Percentiles rank a stretch among this genome's conserved stretches.
These are phyloP conservation scores for Paralvinella palmiformis DNA, from an alignment of 1,140 invertebrate species.

Conservation along the genomic window DNA sequence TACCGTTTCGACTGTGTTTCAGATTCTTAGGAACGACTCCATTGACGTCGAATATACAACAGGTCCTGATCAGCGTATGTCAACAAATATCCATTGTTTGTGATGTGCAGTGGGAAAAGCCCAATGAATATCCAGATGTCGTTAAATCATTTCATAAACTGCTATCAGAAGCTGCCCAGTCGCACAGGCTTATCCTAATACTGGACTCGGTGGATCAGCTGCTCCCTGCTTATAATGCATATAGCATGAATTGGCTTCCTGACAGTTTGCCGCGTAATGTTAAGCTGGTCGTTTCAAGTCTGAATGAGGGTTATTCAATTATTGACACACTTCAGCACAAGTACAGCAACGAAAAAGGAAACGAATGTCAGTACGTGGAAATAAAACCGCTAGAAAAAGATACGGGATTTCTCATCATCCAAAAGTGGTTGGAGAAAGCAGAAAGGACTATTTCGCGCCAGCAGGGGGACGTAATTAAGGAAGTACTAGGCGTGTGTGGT, in stretches of 20 bases:
- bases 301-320: background rate
- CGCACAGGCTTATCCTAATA: background rate
- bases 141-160: background rate
- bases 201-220: background rate
- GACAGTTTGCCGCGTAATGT: background rate
- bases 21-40: constrained; percentile 3
- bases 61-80: background rate
- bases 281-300: background rate
- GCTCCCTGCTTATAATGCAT: background rate
- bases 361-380: background rate
- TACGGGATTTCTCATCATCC: background rate
- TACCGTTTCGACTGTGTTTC: background rate
- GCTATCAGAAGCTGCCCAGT: background rate
- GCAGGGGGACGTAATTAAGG: constrained; percentile 12
- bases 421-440: background rate
- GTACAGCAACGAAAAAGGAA: too few relatives aligned
- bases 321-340: background rate
- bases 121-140: background rate
- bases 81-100: background rate
- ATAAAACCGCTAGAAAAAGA: background rate
- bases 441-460: constrained; percentile 6
- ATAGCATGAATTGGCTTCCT: background rate
- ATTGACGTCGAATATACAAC: background rate
- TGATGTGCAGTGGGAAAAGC: background rate
- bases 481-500: constrained; percentile 9